These are phyloP conservation scores for Charanyca ferruginea DNA, from an alignment of 2,888 invertebrate species.

Conservation along the genomic window DNA sequence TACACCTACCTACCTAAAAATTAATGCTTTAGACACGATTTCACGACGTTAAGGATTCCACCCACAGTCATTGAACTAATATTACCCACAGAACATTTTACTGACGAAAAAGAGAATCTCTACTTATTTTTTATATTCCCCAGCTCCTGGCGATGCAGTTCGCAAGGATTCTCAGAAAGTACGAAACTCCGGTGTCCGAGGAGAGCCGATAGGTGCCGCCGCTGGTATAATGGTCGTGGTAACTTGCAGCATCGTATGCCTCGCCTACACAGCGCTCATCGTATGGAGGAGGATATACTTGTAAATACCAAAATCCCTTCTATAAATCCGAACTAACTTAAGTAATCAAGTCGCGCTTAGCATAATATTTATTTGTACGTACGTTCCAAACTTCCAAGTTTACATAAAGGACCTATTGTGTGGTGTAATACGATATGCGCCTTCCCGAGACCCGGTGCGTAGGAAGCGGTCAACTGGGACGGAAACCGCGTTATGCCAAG, in stretches of 20 bases:
- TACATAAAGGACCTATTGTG: constrained; percentile 72
- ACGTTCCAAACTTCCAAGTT: constrained; percentile 14
- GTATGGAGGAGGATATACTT: constrained; percentile 87
- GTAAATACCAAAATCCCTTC: constrained; percentile 70
- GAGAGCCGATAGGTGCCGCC: constrained; percentile 81
- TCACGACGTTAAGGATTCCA: neutral
- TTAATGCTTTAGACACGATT: neutral
- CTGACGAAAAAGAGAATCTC: neutral
- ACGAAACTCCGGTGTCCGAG: constrained; percentile 67
- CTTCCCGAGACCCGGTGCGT: constrained; percentile 75
- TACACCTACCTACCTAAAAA: too few relatives aligned
- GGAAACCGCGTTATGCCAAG: constrained; percentile 71
- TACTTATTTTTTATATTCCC: constrained; percentile 20
- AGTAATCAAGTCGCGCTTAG: constrained; percentile 15
- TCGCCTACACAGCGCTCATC: constrained; percentile 84
- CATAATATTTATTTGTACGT: constrained; percentile 49
- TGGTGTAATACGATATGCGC: constrained; percentile 76
- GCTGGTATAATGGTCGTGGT: constrained; percentile 86
- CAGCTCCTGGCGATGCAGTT: constrained; percentile 74
- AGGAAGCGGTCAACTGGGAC: constrained; percentile 84
- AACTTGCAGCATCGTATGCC: constrained; percentile 83
- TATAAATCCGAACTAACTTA: constrained; percentile 12
- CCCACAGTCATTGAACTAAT: too few relatives aligned
- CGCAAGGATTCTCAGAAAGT: constrained; percentile 76
- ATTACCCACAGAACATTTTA: too few relatives aligned